Evolutionary conservation across 2,113 vertebrate genomes (phyloP), one percentile per base, ranked within the genome.

Genomic region (Apodemus speciosus): DNA sequence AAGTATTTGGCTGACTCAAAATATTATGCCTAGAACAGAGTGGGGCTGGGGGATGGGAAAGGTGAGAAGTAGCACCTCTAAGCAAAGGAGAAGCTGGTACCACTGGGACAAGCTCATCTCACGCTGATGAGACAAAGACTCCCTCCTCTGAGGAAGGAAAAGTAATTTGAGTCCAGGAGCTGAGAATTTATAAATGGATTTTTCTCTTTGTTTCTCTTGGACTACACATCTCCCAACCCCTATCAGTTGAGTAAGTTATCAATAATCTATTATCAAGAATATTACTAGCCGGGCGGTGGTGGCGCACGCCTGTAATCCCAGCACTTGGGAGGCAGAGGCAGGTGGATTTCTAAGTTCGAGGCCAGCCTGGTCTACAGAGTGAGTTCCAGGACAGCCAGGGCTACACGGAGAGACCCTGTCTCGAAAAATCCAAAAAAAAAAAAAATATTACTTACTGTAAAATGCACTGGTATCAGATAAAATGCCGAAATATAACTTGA

Each of bases 1-100:
- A 94, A 87, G 69, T 92, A 76, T 80, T 72, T 20, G 91, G 43
- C 35, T 53, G n/a, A 79, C 64, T 93, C 79, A 91, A 88, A 95
- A 93, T 77, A 20, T 40, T 66, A 71, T 3, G 60, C 51, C 35
- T 38, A 62, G 38, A 25, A 89, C 40, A 81, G 9, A 85, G 6
- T 73, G 35, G 46, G 25, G n/a, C n/a, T n/a, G n/a, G n/a, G n/a
- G n/a, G n/a, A n/a, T n/a, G n/a, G n/a, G n/a, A n/a, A n/a, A n/a
- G n/a, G n/a, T n/a, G n/a, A n/a, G n/a, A n/a, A 40, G 8, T 7
- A 5, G 91, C 32, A 7, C 1, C 58, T 6, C 2, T 7, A 9
- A 30, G 30, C 25, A 69, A 14, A 62, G 23, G 56, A 62, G 13
- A 85, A 11, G 86, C 30, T 27, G 51, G 14, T 25, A 56, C n/a